Percentiles rank a stretch among this genome's conserved stretches.
phyloP scores from a whole-genome alignment of 2,797 vertebrate genomes.

The Gambelia wislizenii region DNA sequence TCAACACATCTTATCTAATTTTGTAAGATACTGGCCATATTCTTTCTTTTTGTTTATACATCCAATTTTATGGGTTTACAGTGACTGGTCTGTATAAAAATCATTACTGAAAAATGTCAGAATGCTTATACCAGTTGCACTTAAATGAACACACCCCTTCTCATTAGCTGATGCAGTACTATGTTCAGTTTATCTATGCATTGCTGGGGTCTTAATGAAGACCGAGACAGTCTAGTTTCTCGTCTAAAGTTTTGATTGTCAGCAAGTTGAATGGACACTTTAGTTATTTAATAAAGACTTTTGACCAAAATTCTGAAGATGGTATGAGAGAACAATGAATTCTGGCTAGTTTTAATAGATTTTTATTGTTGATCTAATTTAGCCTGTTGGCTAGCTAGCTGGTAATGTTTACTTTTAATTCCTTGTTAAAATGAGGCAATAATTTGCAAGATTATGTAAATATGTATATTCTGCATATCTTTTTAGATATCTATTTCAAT shows the following conservation, averaged over 20 bases:
- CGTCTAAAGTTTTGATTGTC: slow-evolving; percentile 81
- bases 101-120: slow-evolving; percentile 75
- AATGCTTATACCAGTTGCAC: slow-evolving; percentile 82
- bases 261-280: slow-evolving; percentile 84
- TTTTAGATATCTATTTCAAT: slow-evolving; percentile 85
- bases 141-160: slow-evolving; percentile 81
- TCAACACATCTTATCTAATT: slow-evolving; percentile 69
- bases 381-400: slow-evolving; percentile 80
- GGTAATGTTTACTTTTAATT: slow-evolving; percentile 89
- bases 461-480: slow-evolving; percentile 84
- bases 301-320: slow-evolving; percentile 85
- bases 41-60: slow-evolving; percentile 66
- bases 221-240: slow-evolving; percentile 75
- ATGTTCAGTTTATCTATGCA: slow-evolving; percentile 95
- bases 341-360: slow-evolving; percentile 76
- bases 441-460: slow-evolving; percentile 94
- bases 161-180: slow-evolving; percentile 88
- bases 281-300: slow-evolving; percentile 83
- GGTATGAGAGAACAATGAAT: slow-evolving; percentile 78
- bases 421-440: slow-evolving; percentile 95
- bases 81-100: slow-evolving; percentile 75
- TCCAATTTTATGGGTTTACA: slow-evolving; percentile 77
- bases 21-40: slow-evolving; percentile 75
- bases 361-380: slow-evolving; percentile 75
- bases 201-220: slow-evolving; percentile 86